These are phyloP conservation scores for Myioborus melanocephalus DNA, from an alignment of 2,797 vertebrate genomes.

Conservation along the genomic window DNA sequence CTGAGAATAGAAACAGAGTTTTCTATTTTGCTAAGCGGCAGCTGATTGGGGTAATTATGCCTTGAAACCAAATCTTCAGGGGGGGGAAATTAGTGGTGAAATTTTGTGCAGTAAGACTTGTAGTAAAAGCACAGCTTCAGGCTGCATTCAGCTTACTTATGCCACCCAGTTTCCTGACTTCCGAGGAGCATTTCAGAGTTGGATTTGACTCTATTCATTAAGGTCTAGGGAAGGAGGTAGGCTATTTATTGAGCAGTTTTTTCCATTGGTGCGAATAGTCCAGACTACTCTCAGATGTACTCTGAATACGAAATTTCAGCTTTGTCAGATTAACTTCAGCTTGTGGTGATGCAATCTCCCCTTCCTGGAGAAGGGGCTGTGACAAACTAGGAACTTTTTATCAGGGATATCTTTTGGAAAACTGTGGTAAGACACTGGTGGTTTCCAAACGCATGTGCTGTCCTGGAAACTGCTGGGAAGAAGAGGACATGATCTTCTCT, in stretches of 20 bases:
- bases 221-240: background rate
- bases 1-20: background rate
- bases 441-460: accelerated
- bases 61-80: background rate
- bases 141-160: background rate
- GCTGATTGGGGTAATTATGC: background rate
- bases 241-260: background rate
- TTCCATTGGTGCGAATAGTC: background rate
- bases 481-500: accelerated
- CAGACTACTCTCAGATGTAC: background rate
- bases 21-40: background rate
- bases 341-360: background rate
- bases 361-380: background rate
- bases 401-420: background rate
- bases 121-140: background rate
- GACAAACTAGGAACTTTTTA: background rate
- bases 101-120: background rate
- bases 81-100: background rate
- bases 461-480: background rate
- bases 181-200: background rate
- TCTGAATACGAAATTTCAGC: background rate
- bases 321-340: background rate
- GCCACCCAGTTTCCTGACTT: background rate
- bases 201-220: background rate
- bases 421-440: background rate